These are phyloP conservation scores for Ploceus nigricollis DNA, from an alignment of 2,113 vertebrate species.

Conservation along the genomic window DNA sequence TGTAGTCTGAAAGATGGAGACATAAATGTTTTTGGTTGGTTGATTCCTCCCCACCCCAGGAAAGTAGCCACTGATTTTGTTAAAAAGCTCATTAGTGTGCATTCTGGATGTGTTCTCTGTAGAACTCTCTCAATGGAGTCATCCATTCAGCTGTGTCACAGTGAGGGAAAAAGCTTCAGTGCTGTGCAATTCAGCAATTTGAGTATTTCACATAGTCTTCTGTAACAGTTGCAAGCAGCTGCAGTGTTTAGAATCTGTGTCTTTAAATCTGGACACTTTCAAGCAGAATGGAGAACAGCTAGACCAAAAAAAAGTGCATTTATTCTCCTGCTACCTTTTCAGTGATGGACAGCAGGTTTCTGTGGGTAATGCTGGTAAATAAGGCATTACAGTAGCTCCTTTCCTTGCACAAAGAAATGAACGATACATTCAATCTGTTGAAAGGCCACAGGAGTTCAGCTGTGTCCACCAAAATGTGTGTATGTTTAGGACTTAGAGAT, in stretches of 20 bases:
- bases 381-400: not conserved
- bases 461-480: not conserved
- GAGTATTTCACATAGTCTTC: not conserved
- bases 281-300: not conserved
- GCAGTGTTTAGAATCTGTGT: not conserved
- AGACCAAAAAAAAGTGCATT: not conserved
- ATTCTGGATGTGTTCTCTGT: not conserved
- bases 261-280: not conserved
- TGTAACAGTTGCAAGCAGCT: not conserved
- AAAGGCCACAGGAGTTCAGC: not conserved
- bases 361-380: not conserved
- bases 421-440: not conserved
- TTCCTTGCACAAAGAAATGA: not conserved
- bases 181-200: not conserved
- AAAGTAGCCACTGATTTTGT: not conserved
- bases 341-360: not conserved
- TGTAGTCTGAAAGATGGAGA: not conserved
- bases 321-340: not conserved
- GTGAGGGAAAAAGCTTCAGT: not conserved
- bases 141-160: not conserved
- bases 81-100: not conserved
- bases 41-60: fast-evolving
- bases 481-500: not conserved
- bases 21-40: not conserved
- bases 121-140: not conserved